These are phyloP conservation scores for Toxotes jaculatrix DNA, from an alignment of 2,113 vertebrate genomes.

Conservation along the genomic window DNA sequence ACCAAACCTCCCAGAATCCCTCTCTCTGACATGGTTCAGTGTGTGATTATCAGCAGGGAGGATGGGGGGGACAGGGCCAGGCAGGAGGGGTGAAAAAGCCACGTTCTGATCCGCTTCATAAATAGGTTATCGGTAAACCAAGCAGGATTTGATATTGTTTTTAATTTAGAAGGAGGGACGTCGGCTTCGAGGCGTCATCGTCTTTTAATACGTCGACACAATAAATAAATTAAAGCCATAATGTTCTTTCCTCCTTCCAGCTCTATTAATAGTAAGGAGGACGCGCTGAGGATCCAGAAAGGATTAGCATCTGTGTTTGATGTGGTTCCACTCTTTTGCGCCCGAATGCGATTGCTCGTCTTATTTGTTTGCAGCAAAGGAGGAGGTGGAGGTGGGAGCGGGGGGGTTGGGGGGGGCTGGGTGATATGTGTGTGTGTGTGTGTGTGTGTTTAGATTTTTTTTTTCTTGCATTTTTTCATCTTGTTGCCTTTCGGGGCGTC, in stretches of 20 bases:
- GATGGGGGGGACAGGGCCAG: neutral
- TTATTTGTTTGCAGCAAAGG: conserved; percentile 68
- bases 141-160: conserved; percentile 64
- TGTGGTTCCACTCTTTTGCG: conserved; percentile 81
- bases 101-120: conserved; percentile 43
- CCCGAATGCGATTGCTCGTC: conserved; percentile 76
- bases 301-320: conserved; percentile 85
- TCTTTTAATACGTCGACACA: conserved; percentile 73
- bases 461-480: conserved; percentile 34
- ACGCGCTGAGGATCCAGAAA: conserved; percentile 79
- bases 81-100: conserved; percentile 37
- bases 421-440: conserved; percentile 31
- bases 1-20: conserved; percentile 15
- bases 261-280: conserved; percentile 85
- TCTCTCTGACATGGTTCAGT: conserved; percentile 3
- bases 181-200: conserved; percentile 19
- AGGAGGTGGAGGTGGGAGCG: conserved; percentile 42
- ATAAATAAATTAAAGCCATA: conserved; percentile 79
- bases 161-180: conserved; percentile 67
- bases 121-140: conserved; percentile 75
- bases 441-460: conserved; percentile 46
- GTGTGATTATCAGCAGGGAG: neutral
- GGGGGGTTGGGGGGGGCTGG: neutral
- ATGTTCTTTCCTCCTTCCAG: conserved; percentile 78
- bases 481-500: conserved; percentile 58